Evolutionary conservation across 2,113 vertebrate species (phyloP), one percentile per base, ranked within the genome.

Genomic region (Sakesphorus luctuosus): DNA sequence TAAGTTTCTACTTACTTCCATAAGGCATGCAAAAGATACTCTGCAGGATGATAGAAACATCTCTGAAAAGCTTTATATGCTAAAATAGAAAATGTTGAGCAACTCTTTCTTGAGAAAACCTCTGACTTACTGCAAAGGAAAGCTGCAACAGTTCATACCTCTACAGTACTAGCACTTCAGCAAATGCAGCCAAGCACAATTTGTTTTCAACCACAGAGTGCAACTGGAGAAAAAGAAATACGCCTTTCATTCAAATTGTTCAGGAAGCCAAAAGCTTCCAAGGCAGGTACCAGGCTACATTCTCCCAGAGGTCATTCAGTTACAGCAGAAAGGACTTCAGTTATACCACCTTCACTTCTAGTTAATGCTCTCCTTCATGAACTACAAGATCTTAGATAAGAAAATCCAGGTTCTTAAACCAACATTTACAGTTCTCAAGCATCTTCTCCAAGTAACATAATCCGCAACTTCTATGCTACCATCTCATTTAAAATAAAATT

Each of bases 241-340:
- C 87, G 88, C 12, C 68, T 82, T 94, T 93, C 84, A 80, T 72
- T 83, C 88, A 92, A 78, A 77, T 38, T 43, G 44, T 28, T 78
- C 43, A 72, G 73, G 65, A 95, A 92, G 72, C 52, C 71, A 78
- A 80, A 76, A 81, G 56, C 31, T 78, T 78, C 68, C 38, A 6
- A 87, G 90, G 52, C 28, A 55, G 17, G 24, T 63, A 56, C 87
- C 75, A 94, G 63, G 63, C 40, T 78, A 74, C 4, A 2, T 40
- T 59, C 59, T 90, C 53, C 38, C 61, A 43, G 33, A 87, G 65
- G 71, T 89, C 77, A 83, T 29, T 65, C 52, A 68, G 68, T 65
- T 75, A 86, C 52, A 82, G n/a, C 36, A 89, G 38, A 46, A 85
- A 78, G 36, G 31, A 47, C 72, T 83, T 87, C 76, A 3, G 0